phyloP scores from a whole-genome alignment of 1,140 invertebrate species.

The Lanistes nyassanus region DNA sequence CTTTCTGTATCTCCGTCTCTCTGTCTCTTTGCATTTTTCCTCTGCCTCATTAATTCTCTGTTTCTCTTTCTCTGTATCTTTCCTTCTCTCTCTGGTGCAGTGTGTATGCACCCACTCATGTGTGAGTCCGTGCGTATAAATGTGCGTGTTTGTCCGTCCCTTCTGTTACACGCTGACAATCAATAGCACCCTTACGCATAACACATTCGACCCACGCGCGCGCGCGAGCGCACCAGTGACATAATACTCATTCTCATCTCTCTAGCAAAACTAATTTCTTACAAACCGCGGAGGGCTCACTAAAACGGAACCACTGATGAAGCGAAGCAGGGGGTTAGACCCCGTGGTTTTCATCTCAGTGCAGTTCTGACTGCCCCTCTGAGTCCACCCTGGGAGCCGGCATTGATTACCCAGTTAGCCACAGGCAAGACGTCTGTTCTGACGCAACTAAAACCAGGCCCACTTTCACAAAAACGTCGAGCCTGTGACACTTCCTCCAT shows the following conservation, averaged over 20 bases:
- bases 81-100: too few species aligned
- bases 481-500: too few species aligned
- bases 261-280: background rate
- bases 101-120: background rate
- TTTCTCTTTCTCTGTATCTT: too few species aligned
- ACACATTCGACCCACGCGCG: too few species aligned
- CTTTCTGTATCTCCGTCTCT: background rate
- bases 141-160: conserved; percentile 1
- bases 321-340: background rate
- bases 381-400: background rate
- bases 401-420: too few species aligned
- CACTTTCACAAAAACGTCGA: too few species aligned
- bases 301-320: background rate
- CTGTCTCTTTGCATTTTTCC: background rate
- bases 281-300: background rate
- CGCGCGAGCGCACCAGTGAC: background rate
- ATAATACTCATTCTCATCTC: background rate
- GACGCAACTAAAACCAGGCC: too few species aligned
- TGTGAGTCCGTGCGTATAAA: background rate
- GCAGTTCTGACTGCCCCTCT: background rate
- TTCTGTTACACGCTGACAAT: too few species aligned
- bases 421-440: too few species aligned
- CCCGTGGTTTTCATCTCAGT: background rate
- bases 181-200: too few species aligned
- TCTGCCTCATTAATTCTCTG: background rate